Evolutionary conservation across 2,113 vertebrate species (phyloP).

Genomic region (Brachyhypopomus gauderio): DNA sequence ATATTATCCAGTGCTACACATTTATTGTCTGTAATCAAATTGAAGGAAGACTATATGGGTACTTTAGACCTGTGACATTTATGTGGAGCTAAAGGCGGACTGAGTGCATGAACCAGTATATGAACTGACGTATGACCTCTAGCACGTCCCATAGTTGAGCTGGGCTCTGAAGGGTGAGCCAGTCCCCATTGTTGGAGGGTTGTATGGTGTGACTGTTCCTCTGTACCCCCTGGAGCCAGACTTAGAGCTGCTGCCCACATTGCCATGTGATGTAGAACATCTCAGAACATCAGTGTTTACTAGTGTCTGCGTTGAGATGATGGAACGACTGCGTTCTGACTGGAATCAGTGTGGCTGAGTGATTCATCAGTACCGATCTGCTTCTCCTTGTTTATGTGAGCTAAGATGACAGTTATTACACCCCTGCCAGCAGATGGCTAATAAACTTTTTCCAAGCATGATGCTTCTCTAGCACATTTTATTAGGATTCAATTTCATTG

Average conservation of each 20-base stretch:
- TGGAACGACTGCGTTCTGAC: background rate
- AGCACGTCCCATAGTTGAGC: no score
- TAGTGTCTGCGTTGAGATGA: background rate
- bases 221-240: constrained; percentile 6
- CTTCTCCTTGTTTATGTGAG: background rate
- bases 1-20: background rate
- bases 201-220: background rate
- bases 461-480: background rate
- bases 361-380: background rate
- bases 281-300: background rate
- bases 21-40: no score
- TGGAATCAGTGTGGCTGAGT: background rate
- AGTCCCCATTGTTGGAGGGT: background rate
- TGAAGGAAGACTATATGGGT: no score
- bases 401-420: background rate
- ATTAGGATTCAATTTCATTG: background rate
- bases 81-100: background rate
- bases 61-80: background rate
- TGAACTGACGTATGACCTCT: no score
- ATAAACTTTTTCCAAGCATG: background rate
- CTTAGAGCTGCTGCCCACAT: background rate
- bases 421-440: background rate
- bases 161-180: no score
- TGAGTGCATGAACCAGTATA: no score
- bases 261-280: background rate